Conservation (phyloP, 2,797 vertebrate species). For the Gymnothorax javanicus region DNA sequence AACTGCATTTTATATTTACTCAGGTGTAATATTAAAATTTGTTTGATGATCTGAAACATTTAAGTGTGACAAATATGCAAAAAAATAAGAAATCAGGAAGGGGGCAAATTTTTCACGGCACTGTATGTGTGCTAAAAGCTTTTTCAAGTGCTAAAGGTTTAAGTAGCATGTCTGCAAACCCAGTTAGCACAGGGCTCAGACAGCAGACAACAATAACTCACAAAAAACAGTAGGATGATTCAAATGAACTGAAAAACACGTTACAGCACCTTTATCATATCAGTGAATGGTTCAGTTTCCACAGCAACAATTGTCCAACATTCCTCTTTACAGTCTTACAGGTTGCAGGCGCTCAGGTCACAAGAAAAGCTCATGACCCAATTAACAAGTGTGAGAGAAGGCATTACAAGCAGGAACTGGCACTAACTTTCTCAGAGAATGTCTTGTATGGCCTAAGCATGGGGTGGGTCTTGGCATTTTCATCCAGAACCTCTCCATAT, state of each 20-base stretch:
- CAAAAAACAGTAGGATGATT: neutral
- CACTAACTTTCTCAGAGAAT: constrained; percentile 89
- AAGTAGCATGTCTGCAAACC: neutral
- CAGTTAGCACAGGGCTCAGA: neutral
- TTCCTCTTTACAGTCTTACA: neutral
- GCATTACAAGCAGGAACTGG: neutral
- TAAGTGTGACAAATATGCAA: too few species aligned
- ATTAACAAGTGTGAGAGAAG: neutral
- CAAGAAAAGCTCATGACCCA: neutral
- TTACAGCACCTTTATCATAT: neutral
- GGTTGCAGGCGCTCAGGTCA: neutral
- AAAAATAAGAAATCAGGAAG: too few species aligned
- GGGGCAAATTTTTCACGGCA: too few species aligned
- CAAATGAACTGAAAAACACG: neutral
- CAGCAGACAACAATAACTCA: neutral
- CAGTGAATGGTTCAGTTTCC: neutral
- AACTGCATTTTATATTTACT: too few species aligned
- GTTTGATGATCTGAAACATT: too few species aligned
- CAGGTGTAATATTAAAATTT: too few species aligned
- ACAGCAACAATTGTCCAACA: neutral
- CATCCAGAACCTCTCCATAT: constrained; percentile 86
- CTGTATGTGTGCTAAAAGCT: too few species aligned
- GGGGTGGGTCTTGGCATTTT: constrained; percentile 88
- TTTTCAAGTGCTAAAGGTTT: neutral
- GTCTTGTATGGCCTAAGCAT: constrained; percentile 96